phyloP scores from a whole-genome alignment of 2,888 invertebrate species.

The Dastarcus helophoroides region DNA sequence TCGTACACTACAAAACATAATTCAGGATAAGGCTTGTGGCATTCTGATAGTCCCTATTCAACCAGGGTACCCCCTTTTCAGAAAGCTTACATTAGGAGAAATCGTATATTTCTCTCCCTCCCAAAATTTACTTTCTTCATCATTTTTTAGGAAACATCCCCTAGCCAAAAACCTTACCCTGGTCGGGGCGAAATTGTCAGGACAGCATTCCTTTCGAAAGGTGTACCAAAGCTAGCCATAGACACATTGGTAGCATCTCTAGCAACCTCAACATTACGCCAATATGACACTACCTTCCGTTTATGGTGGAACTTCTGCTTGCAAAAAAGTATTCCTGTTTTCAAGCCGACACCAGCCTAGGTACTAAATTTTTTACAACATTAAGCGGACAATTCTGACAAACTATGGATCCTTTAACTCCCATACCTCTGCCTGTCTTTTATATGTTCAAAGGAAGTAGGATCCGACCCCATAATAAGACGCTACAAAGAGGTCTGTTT shows the following conservation, averaged over 20 bases:
- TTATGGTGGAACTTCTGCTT: conserved; percentile 5
- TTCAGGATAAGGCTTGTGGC: conserved; percentile 11
- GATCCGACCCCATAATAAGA: conserved; percentile 7
- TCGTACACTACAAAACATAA: conserved; percentile 11
- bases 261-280: neutral
- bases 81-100: neutral
- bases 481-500: conserved; percentile 10
- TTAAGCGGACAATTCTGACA: conserved; percentile 7
- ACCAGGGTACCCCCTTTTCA: conserved; percentile 13
- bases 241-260: neutral
- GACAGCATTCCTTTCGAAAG: neutral
- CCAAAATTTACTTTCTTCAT: conserved; percentile 3
- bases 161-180: conserved; percentile 5
- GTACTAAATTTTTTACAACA: too few relatives aligned
- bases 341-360: too few relatives aligned
- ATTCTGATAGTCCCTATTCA: conserved; percentile 13
- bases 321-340: neutral
- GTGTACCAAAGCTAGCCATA: neutral
- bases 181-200: conserved; percentile 4
- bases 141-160: conserved; percentile 2
- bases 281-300: neutral
- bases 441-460: conserved; percentile 4
- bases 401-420: too few relatives aligned
- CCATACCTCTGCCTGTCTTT: too few relatives aligned
- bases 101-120: neutral